These are phyloP conservation scores for Centroberyx gerrardi DNA, from an alignment of 2,797 vertebrate genomes.

Conservation along the genomic window DNA sequence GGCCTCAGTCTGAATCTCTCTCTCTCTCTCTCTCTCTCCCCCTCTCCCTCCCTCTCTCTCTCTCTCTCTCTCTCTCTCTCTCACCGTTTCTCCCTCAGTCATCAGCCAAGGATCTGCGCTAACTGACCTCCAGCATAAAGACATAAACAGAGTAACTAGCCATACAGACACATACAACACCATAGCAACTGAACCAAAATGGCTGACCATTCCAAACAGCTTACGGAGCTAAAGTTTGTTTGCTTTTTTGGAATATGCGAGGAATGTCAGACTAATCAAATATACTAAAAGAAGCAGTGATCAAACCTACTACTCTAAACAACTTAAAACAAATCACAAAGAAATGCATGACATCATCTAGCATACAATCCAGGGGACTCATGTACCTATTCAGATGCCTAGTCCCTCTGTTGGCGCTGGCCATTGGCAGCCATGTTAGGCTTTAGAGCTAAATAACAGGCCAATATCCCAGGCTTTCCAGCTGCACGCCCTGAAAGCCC, in stretches of 20 bases:
- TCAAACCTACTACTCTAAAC: constrained; percentile 25
- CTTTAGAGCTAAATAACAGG: constrained; percentile 75
- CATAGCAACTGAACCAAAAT: constrained; percentile 46
- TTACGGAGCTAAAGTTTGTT: constrained; percentile 8
- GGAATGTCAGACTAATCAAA: constrained; percentile 6
- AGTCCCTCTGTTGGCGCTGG: constrained; percentile 66
- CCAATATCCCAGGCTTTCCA: constrained; percentile 74
- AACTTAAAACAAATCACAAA: constrained; percentile 40
- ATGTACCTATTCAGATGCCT: constrained; percentile 63
- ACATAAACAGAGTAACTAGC: constrained; percentile 64
- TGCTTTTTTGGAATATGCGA: neutral
- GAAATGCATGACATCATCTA: constrained; percentile 64
- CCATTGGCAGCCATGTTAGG: constrained; percentile 63
- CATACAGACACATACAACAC: constrained; percentile 57
- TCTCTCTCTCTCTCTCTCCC: neutral
- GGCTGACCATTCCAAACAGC: constrained; percentile 24
- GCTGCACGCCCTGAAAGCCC: constrained; percentile 72
- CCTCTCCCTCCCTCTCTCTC: constrained; percentile 19
- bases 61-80: constrained; percentile 27
- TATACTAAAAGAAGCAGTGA: neutral
- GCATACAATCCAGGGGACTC: constrained; percentile 55
- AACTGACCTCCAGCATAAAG: constrained; percentile 69
- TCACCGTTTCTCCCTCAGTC: constrained; percentile 19
- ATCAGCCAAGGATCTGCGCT: constrained; percentile 54
- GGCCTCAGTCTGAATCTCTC: constrained; percentile 67